Conservation (phyloP, 1,140 invertebrate species). For the Gonatopus flavifemur region DNA sequence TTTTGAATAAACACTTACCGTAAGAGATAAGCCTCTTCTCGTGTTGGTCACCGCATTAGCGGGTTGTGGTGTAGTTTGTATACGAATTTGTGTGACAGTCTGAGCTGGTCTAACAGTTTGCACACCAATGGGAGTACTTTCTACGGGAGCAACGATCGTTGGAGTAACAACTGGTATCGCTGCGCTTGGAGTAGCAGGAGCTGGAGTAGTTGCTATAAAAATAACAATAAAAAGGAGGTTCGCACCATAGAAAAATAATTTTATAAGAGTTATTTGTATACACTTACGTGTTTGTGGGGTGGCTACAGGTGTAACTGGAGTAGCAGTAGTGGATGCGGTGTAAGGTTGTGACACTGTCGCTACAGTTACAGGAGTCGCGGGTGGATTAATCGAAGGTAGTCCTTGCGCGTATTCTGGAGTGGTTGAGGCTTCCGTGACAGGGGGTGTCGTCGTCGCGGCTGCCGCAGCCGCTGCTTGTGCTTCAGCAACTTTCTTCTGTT, state of each 20-base stretch:
- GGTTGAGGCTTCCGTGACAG: constrained; percentile 57
- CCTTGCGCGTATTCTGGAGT: constrained; percentile 79
- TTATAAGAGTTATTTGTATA: background rate
- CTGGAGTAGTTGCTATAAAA: constrained; percentile 39
- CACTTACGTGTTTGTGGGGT: constrained; percentile 41
- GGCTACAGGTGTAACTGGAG: constrained; percentile 28
- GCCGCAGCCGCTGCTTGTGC: constrained; percentile 59
- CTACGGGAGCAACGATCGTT: constrained; percentile 42
- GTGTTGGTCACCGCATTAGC: constrained; percentile 60
- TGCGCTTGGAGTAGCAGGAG: constrained; percentile 41
- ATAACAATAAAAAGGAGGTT: constrained; percentile 15
- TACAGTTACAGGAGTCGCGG: constrained; percentile 38
- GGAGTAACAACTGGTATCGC: constrained; percentile 41
- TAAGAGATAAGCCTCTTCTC: constrained; percentile 75
- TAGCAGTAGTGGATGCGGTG: constrained; percentile 40
- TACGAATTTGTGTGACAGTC: constrained; percentile 61
- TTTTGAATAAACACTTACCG: constrained; percentile 61
- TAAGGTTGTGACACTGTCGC: constrained; percentile 38
- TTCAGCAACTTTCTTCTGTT: constrained; percentile 69
- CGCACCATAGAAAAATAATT: background rate
- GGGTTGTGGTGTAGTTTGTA: constrained; percentile 57
- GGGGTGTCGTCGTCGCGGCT: constrained; percentile 47
- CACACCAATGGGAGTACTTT: constrained; percentile 44
- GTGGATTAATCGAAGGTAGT: constrained; percentile 60
- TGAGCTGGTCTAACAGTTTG: constrained; percentile 57